Conservation (phyloP, 35 echinoderm and acorn worm genomes). For the Patiria miniata region DNA sequence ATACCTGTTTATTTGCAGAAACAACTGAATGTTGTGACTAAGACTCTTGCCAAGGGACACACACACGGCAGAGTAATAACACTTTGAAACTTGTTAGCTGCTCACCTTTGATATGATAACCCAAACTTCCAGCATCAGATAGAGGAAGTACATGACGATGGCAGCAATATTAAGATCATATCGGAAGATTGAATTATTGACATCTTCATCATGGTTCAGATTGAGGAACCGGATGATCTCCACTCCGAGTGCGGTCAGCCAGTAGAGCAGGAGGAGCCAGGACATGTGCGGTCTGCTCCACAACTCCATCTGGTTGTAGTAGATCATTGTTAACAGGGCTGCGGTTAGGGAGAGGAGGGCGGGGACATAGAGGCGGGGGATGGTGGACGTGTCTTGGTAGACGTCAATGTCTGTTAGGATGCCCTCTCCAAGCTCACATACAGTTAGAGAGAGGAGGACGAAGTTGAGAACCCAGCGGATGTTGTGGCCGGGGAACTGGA, state of each 20-base stretch:
- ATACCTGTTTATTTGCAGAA: no score
- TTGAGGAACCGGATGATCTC: constrained; percentile 57
- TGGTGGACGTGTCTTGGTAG: constrained; percentile 22
- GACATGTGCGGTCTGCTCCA: constrained; percentile 73
- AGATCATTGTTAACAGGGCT: constrained; percentile 60
- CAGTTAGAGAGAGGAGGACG: constrained; percentile 34
- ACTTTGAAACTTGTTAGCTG: background rate
- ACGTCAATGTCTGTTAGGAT: constrained; percentile 74
- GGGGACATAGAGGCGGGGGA: constrained; percentile 75
- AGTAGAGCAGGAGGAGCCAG: constrained; percentile 65
- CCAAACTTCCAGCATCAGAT: constrained; percentile 57
- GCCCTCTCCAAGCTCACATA: constrained; percentile 74
- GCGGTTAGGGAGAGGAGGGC: constrained; percentile 11
- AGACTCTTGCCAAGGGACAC: no score
- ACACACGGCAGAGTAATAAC: no score
- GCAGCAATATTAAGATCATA: constrained; percentile 59
- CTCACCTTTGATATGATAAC: constrained; percentile 63
- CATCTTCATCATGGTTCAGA: constrained; percentile 31
- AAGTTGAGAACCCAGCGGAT: constrained; percentile 72
- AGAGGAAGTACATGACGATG: constrained; percentile 55
- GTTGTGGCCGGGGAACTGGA: constrained; percentile 83
- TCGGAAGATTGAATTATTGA: constrained; percentile 40
- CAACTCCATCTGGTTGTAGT: constrained; percentile 82
- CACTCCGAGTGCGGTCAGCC: constrained; percentile 57
- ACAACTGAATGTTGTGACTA: no score